These are phyloP conservation scores for Tanypteryx hageni DNA, from an alignment of 2,888 invertebrate genomes.

Conservation along the genomic window DNA sequence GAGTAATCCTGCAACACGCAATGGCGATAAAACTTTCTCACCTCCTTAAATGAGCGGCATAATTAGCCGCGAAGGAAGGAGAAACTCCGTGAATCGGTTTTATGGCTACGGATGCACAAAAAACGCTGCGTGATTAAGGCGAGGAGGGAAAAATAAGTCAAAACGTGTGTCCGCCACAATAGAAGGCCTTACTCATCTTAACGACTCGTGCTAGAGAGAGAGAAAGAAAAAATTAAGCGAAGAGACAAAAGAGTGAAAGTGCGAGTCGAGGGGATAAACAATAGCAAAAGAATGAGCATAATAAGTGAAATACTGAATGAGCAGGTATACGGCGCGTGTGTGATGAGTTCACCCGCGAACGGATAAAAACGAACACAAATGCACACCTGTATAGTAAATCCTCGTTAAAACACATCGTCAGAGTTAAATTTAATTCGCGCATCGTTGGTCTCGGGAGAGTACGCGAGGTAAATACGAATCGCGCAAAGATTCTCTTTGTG, in stretches of 20 bases:
- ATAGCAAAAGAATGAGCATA: not conserved
- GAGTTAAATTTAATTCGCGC: no score
- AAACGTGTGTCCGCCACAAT: slow-evolving; percentile 19
- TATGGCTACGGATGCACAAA: slow-evolving; percentile 11
- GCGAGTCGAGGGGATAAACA: not conserved
- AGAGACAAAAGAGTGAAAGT: not conserved
- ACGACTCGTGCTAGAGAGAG: slow-evolving; percentile 10
- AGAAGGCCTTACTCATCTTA: slow-evolving; percentile 38
- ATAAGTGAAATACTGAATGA: not conserved
- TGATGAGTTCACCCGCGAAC: slow-evolving; percentile 19
- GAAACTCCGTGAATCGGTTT: slow-evolving; percentile 36
- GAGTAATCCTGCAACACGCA: not conserved
- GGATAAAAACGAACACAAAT: not conserved
- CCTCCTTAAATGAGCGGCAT: slow-evolving; percentile 31
- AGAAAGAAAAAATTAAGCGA: not conserved
- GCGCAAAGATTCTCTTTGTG: no score
- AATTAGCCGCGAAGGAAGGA: slow-evolving; percentile 33
- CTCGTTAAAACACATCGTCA: no score
- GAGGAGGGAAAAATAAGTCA: not conserved
- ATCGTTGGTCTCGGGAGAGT: no score
- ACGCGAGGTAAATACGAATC: no score
- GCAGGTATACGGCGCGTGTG: slow-evolving; percentile 8
- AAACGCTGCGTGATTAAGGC: slow-evolving; percentile 23
- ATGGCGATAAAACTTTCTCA: slow-evolving; percentile 34
- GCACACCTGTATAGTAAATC: no score